A percentile compares a stretch with the other conserved stretches of the same genome.
phyloP scores from a whole-genome alignment of 2,888 invertebrate genomes.

The Anaspis maculata region DNA sequence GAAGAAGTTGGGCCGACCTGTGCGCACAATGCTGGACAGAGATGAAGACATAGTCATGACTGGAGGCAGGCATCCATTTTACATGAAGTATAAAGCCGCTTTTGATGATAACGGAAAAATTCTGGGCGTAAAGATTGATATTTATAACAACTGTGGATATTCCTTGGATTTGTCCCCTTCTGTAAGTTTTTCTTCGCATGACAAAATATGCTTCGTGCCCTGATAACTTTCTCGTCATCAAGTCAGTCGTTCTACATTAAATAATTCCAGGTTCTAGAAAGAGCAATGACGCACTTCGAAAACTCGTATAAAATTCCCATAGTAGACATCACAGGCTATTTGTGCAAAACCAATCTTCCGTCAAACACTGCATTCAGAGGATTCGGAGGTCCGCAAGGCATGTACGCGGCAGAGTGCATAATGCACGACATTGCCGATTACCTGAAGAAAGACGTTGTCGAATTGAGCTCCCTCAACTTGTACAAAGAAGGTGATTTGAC shows the following conservation, averaged over 20 bases:
- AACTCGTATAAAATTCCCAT: slow-evolving; percentile 77
- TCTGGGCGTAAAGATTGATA: slow-evolving; percentile 59
- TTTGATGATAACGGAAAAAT: slow-evolving; percentile 69
- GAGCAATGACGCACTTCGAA: slow-evolving; percentile 76
- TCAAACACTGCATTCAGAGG: slow-evolving; percentile 92
- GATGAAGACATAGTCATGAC: slow-evolving; percentile 91
- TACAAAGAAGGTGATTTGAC: slow-evolving; percentile 71
- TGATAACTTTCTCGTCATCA: no score
- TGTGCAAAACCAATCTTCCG: slow-evolving; percentile 82
- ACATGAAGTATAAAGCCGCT: slow-evolving; percentile 75
- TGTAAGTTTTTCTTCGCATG: slow-evolving; percentile 46
- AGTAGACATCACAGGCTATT: slow-evolving; percentile 58
- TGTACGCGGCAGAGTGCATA: slow-evolving; percentile 76
- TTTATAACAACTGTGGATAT: slow-evolving; percentile 79
- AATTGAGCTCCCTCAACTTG: slow-evolving; percentile 66
- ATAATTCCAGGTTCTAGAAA: slow-evolving; percentile 67
- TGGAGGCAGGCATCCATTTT: slow-evolving; percentile 85
- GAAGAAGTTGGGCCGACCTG: slow-evolving; percentile 62
- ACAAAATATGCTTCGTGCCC: no score
- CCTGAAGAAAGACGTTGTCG: slow-evolving; percentile 54
- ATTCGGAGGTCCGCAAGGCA: slow-evolving; percentile 86
- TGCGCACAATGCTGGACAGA: slow-evolving; percentile 78
- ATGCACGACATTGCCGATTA: slow-evolving; percentile 66
- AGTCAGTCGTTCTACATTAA: no score
- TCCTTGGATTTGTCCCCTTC: slow-evolving; percentile 72